Base-by-base conservation (phyloP, 64 coral and sea anemone genomes). In the Stichodactyla helianthus region DNA sequence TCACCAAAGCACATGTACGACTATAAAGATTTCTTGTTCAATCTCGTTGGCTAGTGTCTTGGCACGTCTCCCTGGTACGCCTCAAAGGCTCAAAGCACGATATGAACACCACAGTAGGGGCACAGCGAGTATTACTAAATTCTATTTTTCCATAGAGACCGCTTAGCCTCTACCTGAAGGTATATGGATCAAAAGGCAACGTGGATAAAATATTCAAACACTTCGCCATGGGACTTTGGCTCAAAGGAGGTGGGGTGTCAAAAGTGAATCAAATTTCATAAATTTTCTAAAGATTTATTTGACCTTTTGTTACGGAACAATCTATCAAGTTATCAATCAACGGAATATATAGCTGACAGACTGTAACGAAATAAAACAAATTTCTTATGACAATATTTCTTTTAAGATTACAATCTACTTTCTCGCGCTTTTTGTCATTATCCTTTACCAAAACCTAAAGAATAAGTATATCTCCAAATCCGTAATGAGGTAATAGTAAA, bases 241-340 rank as follows among this genome's bases (percentile, higher is more conserved):
- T 4, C 12, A 74, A 74, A 27, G 68, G 68, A 71, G 68, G 68
- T 74, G 68, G 68, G 68, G 68, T 74, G 68, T 74, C 68, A 74
- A 74, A 65, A 74, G 22, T 74, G 25, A 74, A 74, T 74, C 68
- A 74, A 74, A 74, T 74, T 31, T 74, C 68, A 74, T 28, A 22
- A 74, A 74, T 26, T 35, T 74, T 27, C 6, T 2, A 35, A 74
- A 74, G 5, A 31, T 74, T 70, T 74, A 31, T 74, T 74, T 74
- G 68, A 74, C 68, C 68, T 74, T 71, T 74, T 74, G 68, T 74
- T 27, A 6, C 59, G 63, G 17, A 68, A 68, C 63, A 68, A 68
- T 20, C 68, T 10, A 74, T 74, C 63, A 68, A 68, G 18, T 10
- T 10, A 74, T 74, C 68, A 74, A 31, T 74, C 68, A 74, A 31